Base-by-base conservation (phyloP, 1,140 invertebrate genomes). In the Conopomorpha cramerella region DNA sequence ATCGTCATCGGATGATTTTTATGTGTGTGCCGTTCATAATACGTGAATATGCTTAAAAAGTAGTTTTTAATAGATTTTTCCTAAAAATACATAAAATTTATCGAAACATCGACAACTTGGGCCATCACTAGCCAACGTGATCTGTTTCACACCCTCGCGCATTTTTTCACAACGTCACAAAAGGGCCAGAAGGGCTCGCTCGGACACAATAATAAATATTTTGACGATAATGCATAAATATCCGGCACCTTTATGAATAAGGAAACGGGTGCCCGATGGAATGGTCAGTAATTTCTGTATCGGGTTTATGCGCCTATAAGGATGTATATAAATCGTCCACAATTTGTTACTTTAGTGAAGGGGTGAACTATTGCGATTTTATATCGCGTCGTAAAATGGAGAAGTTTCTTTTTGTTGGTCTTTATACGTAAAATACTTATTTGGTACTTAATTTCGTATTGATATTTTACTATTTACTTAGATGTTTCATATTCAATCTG, bases 151-250 rank as follows among this genome's bases (percentile, higher is more conserved):
- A 74, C 68, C 66, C 68, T n/a, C n/a, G n/a, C 58, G 55, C 49
- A 55, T 50, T 68, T 68, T 71, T 71, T 74, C 63, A 49, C 57
- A 46, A 18, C 45, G 57, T 62, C 64, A 45, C 57, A 71, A 70
- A 68, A 71, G 52, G 64, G 62, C 56, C 58, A 48, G 52, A 56
- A 55, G 61, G 58, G 53, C 56, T 52, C 51, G 58, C 46, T 15
- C 27, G 26, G 38, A 67, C 66, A 61, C 54, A 71, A 68, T 76
- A 76, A 76, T 76, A 72, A 76, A 76, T 76, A 76, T 76, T 76
- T 76, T 72, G 70, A 76, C 67, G 67, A 76, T 76, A 70, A 68
- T 54, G 49, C 70, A 76, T 76, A 76, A 76, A 76, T 76, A 76
- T 72, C 49, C 48, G n/a, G n/a, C 49, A 51, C 60, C 53, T 76